Conservation (phyloP, 2,888 invertebrate species). For the Polia nebulosa region DNA sequence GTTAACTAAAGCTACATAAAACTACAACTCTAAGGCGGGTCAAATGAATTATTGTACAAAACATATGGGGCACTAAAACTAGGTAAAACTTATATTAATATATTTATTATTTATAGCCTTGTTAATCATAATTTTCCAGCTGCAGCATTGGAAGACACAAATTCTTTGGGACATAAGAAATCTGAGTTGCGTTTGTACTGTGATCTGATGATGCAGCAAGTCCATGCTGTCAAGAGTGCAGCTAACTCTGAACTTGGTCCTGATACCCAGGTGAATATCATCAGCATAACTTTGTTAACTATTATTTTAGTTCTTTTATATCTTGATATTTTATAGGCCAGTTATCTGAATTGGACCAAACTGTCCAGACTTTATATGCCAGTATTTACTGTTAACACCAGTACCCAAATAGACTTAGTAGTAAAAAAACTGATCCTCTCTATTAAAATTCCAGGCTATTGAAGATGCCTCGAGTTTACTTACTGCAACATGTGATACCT, state of each 20-base stretch:
- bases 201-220: constrained; percentile 96
- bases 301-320: neutral
- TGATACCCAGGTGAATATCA: constrained; percentile 89
- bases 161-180: constrained; percentile 93
- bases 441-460: constrained; percentile 90
- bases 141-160: constrained; percentile 89
- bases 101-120: too few relatives aligned
- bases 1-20: too few relatives aligned
- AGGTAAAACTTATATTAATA: too few relatives aligned
- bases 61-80: too few relatives aligned
- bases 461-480: constrained; percentile 94
- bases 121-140: constrained; percentile 62
- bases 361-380: neutral
- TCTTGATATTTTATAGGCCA: neutral
- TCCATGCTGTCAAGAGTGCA: constrained; percentile 94
- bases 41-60: too few relatives aligned
- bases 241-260: constrained; percentile 90
- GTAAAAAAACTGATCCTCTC: too few relatives aligned
- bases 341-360: constrained; percentile 8
- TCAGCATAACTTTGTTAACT: neutral
- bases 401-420: neutral
- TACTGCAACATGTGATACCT: constrained; percentile 95
- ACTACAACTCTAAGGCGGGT: too few relatives aligned
- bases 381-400: neutral
- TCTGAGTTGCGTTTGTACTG: constrained; percentile 95